phyloP scores from a whole-genome alignment of 2,888 invertebrate species.

The Leucoma salicis region DNA sequence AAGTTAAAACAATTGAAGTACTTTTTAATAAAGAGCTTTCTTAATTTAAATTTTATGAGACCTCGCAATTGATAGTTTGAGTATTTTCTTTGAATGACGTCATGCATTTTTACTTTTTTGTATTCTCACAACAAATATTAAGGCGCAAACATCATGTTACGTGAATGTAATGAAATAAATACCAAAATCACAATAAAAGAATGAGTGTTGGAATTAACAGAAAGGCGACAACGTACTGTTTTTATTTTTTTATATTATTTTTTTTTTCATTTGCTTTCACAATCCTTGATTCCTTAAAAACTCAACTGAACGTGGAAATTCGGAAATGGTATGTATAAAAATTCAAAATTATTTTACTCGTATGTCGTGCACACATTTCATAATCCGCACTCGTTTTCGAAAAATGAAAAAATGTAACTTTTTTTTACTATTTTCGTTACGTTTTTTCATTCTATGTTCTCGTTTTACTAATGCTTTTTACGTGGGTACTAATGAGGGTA shows the following conservation, averaged over 20 bases:
- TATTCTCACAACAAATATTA: slow-evolving; percentile 83
- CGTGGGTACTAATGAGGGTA: slow-evolving; percentile 48
- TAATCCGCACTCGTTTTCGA: slow-evolving; percentile 68
- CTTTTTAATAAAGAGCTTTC: slow-evolving; percentile 5
- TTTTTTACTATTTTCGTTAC: slow-evolving; percentile 17
- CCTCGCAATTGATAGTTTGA: slow-evolving; percentile 6
- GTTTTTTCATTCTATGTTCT: slow-evolving; percentile 42
- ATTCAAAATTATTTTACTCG: slow-evolving; percentile 64
- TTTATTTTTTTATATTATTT: slow-evolving; percentile 39
- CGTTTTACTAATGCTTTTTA: slow-evolving; percentile 59
- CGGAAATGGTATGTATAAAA: slow-evolving; percentile 69
- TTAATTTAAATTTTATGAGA: not conserved
- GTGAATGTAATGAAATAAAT: slow-evolving; percentile 65
- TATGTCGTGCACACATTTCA: slow-evolving; percentile 67
- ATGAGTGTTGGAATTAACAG: slow-evolving; percentile 83
- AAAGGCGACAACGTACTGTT: slow-evolving; percentile 61
- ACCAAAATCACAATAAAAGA: slow-evolving; percentile 80
- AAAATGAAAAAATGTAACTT: slow-evolving; percentile 50
- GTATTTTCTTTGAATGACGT: slow-evolving; percentile 45
- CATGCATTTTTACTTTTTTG: slow-evolving; percentile 50
- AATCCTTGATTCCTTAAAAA: slow-evolving; percentile 52
- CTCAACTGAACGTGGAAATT: slow-evolving; percentile 44
- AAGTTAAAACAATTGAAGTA: slow-evolving; percentile 17
- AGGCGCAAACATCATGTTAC: slow-evolving; percentile 56
- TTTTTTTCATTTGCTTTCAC: slow-evolving; percentile 50